Evolutionary conservation across 1,140 invertebrate genomes (phyloP), one percentile per base, ranked within the genome.

Genomic region (Aricia agestis): DNA sequence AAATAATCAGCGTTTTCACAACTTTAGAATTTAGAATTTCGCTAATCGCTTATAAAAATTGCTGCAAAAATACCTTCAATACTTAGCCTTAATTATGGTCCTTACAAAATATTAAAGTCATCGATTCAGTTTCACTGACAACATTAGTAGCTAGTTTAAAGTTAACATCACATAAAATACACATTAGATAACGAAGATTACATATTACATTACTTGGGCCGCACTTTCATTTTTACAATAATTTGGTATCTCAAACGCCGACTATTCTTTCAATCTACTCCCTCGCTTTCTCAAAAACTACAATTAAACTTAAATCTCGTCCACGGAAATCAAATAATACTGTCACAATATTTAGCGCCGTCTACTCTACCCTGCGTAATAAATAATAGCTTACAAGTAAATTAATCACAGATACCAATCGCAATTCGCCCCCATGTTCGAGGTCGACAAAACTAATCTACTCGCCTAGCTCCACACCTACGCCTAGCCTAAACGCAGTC

Each of bases 331-430:
- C 59, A 63, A 63, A 11, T 63, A 63, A 63, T 63, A 63, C 59
- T 63, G 59, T 19, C 19, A 63, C 19, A 63, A 59, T 58, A 59
- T 19, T 11, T 59, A 59, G 58, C 58, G 18, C 5, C 10, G 3
- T 10, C 59, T 63, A 25, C 59, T 63, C 17, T 63, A 63, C 10
- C 59, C 59, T 63, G 59, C 59, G 59, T 63, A 63, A 83, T 84
- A 83, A 87, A 89, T 89, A 84, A 87, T 79, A 78, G 76, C 83
- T 87, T 86, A 87, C 67, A 74, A 11, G 67, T 75, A 74, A 88
- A 82, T 83, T 79, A 91, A 91, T 91, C 89, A 91, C 89, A 91
- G 86, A 89, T 88, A 89, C 77, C 81, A 72, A 84, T 84, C 78
- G 71, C 80, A 78, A 89, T 85, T 82, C 84, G 83, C 82, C 84